A percentile compares a stretch with the other conserved stretches of the same genome.
These are phyloP conservation scores for Adela reaumurella DNA, from an alignment of 2,888 invertebrate species.

Conservation along the genomic window DNA sequence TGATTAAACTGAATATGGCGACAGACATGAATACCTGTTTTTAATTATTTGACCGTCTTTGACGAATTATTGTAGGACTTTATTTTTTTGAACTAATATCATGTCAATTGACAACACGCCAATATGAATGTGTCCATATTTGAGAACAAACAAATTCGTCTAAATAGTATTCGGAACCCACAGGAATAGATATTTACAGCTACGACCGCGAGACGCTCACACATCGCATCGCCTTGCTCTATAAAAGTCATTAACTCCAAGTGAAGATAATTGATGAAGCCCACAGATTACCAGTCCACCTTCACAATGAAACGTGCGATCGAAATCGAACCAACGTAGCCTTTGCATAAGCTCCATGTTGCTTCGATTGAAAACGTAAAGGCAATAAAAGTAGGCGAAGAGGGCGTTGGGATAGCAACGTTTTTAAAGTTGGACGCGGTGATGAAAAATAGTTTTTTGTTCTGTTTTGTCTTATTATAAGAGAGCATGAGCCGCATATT, in stretches of 20 bases:
- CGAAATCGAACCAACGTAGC: slow-evolving; percentile 8
- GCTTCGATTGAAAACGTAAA: not conserved
- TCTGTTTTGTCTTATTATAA: not conserved
- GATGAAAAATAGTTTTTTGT: not conserved
- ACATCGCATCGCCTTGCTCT: slow-evolving; percentile 21
- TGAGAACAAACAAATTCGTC: too few species aligned
- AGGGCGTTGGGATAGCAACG: not conserved
- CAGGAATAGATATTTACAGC: too few species aligned
- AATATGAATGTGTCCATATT: too few species aligned
- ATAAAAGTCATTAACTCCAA: slow-evolving; percentile 55
- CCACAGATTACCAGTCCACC: slow-evolving; percentile 37
- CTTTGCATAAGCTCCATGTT: not conserved
- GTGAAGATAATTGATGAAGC: slow-evolving; percentile 55
- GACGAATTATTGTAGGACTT: too few species aligned
- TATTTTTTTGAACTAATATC: too few species aligned
- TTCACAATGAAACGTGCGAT: slow-evolving; percentile 11
- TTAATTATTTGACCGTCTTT: too few species aligned
- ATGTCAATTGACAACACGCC: too few species aligned
- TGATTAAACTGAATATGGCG: too few species aligned
- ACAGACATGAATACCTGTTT: too few species aligned
- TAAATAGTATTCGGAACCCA: too few species aligned
- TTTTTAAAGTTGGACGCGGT: not conserved
- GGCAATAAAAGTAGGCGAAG: not conserved
- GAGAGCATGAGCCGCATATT: not conserved
- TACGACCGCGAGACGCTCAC: not conserved